Percentiles rank a stretch among this genome's conserved stretches.
phyloP scores from a whole-genome alignment of 2,797 vertebrate species.

The Sebastolobus alascanus region DNA sequence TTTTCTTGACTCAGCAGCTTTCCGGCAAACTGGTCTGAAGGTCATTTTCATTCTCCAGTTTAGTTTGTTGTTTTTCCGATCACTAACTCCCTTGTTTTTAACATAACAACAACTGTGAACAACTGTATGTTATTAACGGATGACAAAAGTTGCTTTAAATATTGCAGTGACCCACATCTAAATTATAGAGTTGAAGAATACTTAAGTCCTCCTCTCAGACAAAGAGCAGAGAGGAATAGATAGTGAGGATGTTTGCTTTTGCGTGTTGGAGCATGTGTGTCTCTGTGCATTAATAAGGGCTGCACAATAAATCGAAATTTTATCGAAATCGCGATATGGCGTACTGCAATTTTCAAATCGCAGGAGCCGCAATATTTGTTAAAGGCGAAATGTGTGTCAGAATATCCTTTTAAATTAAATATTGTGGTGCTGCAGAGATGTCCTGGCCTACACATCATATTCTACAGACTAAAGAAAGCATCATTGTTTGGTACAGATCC shows the following conservation, averaged over 20 bases:
- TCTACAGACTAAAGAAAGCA: too few relatives aligned
- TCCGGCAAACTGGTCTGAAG: neutral
- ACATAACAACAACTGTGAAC: neutral
- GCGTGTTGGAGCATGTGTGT: neutral
- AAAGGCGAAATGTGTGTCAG: too few relatives aligned
- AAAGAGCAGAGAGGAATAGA: neutral
- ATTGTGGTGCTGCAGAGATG: too few relatives aligned
- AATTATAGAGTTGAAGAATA: constrained; percentile 14
- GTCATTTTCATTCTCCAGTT: neutral
- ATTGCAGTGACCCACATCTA: constrained; percentile 11
- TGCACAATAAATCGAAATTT: too few relatives aligned
- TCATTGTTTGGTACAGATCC: too few relatives aligned
- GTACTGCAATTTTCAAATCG: too few relatives aligned
- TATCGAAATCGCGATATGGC: too few relatives aligned
- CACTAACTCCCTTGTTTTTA: neutral
- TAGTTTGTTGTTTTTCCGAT: neutral
- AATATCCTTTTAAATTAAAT: too few relatives aligned
- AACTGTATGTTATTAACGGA: neutral
- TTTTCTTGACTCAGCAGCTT: neutral
- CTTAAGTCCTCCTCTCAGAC: constrained; percentile 1
- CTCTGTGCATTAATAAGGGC: neutral
- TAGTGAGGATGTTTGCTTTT: neutral
- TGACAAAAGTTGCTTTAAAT: constrained; percentile 16
- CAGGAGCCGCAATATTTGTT: too few relatives aligned
- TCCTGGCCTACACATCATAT: too few relatives aligned